Conservation (phyloP, 2,113 vertebrate genomes). For the Thymallus thymallus region DNA sequence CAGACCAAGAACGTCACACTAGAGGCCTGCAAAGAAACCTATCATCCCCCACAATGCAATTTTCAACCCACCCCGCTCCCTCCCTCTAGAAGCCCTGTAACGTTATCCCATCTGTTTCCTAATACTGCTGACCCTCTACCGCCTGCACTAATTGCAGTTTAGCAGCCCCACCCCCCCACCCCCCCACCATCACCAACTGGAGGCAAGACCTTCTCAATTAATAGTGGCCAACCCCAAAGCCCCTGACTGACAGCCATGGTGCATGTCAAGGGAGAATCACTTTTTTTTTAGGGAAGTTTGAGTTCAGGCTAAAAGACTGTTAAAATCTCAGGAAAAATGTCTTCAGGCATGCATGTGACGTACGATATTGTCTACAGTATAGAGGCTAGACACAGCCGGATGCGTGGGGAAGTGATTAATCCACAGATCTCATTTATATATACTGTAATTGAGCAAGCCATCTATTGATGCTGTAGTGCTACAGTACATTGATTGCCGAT, state of each 20-base stretch:
- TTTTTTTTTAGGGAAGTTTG: too few species aligned
- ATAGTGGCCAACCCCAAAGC: too few species aligned
- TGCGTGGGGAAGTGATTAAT: not conserved
- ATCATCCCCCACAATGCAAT: not conserved
- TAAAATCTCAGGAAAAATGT: too few species aligned
- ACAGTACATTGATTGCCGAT: not conserved
- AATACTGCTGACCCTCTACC: conserved; percentile 15
- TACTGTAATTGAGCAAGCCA: not conserved
- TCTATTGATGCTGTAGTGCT: not conserved
- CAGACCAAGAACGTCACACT: conserved; percentile 16
- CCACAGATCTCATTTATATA: not conserved
- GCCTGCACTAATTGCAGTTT: conserved; percentile 38
- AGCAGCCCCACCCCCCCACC: conserved; percentile 21
- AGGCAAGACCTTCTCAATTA: too few species aligned
- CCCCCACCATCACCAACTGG: too few species aligned
- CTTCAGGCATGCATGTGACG: too few species aligned
- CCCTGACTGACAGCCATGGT: too few species aligned
- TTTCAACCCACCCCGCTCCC: conserved; percentile 11
- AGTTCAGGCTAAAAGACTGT: too few species aligned
- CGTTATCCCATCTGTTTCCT: conserved; percentile 39
- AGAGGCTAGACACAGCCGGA: not conserved
- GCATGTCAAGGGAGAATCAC: too few species aligned
- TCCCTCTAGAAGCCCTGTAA: conserved; percentile 22
- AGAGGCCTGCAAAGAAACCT: conserved; percentile 1
- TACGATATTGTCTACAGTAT: too few species aligned